A percentile compares a stretch with the other conserved stretches of the same genome.
phyloP scores from a whole-genome alignment of 2,888 invertebrate genomes.

The Catonia carolina region DNA sequence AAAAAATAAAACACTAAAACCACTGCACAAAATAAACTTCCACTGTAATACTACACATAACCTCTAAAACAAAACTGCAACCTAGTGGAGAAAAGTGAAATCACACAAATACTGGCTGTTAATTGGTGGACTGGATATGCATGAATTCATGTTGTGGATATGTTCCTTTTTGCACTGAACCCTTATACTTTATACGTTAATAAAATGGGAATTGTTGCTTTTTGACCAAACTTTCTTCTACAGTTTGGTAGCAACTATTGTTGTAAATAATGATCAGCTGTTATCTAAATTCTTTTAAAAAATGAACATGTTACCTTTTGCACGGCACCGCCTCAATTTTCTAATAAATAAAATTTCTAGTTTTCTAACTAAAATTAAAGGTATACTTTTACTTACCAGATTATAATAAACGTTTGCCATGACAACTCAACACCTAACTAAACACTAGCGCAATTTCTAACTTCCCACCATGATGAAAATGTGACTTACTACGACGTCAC shows the following conservation, averaged over 20 bases:
- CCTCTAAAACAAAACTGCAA: background rate
- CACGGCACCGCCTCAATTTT: background rate
- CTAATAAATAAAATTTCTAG: no score
- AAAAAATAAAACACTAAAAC: background rate
- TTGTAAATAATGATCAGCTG: background rate
- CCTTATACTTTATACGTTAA: background rate
- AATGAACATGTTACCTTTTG: background rate
- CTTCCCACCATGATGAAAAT: no score
- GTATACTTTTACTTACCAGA: no score
- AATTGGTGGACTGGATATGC: background rate
- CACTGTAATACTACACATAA: background rate
- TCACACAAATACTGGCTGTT: background rate
- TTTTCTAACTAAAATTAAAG: no score
- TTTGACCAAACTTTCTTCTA: background rate
- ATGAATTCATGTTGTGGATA: background rate
- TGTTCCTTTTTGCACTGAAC: background rate
- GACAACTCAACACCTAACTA: no score
- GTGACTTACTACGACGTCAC: no score
- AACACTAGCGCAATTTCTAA: no score
- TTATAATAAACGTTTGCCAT: no score
- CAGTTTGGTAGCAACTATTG: background rate
- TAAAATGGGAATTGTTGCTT: background rate
- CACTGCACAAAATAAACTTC: background rate
- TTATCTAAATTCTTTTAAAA: background rate
- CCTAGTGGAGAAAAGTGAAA: background rate